Evolutionary conservation across 2,797 vertebrate genomes (phyloP).

Genomic region (Meriones psammophilus): DNA sequence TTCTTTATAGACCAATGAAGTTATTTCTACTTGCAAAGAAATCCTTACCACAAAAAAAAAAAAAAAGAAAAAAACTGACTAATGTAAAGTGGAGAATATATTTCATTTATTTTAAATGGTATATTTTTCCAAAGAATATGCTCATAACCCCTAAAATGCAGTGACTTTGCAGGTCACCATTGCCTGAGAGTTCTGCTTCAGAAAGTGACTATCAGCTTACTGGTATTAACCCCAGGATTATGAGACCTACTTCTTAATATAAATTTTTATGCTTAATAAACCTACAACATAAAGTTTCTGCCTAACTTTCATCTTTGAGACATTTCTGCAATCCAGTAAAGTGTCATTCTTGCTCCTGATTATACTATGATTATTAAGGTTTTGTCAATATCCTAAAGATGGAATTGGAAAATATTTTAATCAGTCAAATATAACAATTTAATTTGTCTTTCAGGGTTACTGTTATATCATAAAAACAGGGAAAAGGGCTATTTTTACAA

Average conservation of each 20-base stretch:
- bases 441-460: slow-evolving; percentile 70
- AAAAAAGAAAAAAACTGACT: background rate
- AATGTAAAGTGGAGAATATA: background rate
- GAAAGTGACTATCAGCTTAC: background rate
- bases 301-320: slow-evolving; percentile 6
- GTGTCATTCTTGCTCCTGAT: slow-evolving; percentile 43
- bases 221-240: background rate
- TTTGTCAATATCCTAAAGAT: slow-evolving; percentile 70
- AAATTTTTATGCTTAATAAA: slow-evolving; percentile 35
- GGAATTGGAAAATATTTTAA: slow-evolving; percentile 48
- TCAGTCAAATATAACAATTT: slow-evolving; percentile 69
- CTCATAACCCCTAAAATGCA: background rate
- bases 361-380: slow-evolving; percentile 57
- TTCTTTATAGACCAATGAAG: background rate
- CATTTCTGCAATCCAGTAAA: slow-evolving; percentile 20
- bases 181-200: background rate
- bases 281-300: background rate
- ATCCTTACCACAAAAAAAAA: background rate
- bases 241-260: slow-evolving; percentile 22
- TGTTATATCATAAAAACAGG: slow-evolving; percentile 50
- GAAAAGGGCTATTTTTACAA: background rate
- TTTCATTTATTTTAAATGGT: background rate
- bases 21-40: background rate
- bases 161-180: background rate
- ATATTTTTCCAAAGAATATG: background rate